phyloP scores from a whole-genome alignment of 2,888 invertebrate genomes.

The Agrilus cyanescens region DNA sequence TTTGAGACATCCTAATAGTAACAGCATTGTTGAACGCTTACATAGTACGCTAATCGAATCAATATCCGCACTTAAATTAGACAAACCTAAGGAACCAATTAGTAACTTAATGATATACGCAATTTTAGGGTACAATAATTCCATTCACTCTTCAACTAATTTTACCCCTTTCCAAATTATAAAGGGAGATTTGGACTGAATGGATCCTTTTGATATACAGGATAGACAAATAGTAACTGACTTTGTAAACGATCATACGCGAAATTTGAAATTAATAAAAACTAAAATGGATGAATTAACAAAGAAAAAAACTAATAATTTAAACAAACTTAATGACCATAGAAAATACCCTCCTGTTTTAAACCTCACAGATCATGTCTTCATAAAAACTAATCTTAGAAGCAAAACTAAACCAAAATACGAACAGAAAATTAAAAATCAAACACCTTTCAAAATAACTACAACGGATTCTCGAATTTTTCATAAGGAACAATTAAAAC shows the following conservation, averaged over 20 bases:
- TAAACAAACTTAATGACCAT: slow-evolving; percentile 2
- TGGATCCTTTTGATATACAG: neutral
- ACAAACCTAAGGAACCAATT: too few species aligned
- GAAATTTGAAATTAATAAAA: neutral
- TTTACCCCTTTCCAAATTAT: neutral
- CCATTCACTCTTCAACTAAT: too few species aligned
- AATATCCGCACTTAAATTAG: too few species aligned
- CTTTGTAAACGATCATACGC: neutral
- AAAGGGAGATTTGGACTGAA: neutral
- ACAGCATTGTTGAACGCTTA: neutral
- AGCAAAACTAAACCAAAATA: slow-evolving; percentile 4
- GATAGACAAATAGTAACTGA: neutral
- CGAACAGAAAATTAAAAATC: neutral
- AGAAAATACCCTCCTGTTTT: slow-evolving; percentile 1
- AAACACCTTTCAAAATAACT: too few species aligned
- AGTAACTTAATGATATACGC: too few species aligned
- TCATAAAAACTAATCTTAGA: slow-evolving; percentile 2
- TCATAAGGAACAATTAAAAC: too few species aligned
- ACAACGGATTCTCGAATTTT: too few species aligned
- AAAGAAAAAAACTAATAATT: too few species aligned
- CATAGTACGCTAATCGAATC: slow-evolving; percentile 2
- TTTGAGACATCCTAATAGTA: slow-evolving; percentile 1
- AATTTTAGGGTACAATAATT: too few species aligned
- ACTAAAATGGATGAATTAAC: neutral
- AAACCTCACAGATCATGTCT: neutral